phyloP scores from a whole-genome alignment of 2,888 invertebrate genomes.

The Drosophila gaucha region DNA sequence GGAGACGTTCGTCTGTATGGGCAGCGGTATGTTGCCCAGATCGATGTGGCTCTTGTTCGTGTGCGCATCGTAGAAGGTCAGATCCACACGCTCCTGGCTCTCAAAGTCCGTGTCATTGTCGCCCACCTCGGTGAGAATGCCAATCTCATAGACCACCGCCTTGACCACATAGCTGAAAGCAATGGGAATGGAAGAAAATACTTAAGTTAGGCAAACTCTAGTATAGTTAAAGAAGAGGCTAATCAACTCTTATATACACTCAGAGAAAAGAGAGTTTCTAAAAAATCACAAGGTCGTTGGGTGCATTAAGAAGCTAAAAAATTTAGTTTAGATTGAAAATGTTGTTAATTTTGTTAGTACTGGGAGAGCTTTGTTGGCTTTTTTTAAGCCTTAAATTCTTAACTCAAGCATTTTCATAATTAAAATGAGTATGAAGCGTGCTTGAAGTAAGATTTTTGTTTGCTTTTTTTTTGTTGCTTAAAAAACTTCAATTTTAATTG shows the following conservation, averaged over 20 bases:
- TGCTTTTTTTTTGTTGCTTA: too few relatives aligned
- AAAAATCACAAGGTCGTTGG: too few relatives aligned
- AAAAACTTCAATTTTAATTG: too few relatives aligned
- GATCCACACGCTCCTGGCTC: conserved; percentile 86
- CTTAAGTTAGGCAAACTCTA: neutral
- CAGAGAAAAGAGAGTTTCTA: neutral
- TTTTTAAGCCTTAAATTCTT: neutral
- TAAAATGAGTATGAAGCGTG: neutral
- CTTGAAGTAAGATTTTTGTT: neutral
- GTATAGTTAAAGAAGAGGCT: neutral
- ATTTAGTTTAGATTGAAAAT: too few relatives aligned
- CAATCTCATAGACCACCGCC: conserved; percentile 87
- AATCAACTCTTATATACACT: too few relatives aligned
- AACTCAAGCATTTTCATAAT: neutral
- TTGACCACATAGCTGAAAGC: conserved; percentile 86
- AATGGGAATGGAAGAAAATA: too few relatives aligned
- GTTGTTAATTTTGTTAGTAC: too few relatives aligned
- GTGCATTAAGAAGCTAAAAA: too few relatives aligned
- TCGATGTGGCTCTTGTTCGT: conserved; percentile 85
- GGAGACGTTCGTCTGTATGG: conserved; percentile 86
- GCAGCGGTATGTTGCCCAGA: conserved; percentile 86
- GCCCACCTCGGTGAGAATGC: conserved; percentile 86
- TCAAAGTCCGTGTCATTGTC: conserved; percentile 84
- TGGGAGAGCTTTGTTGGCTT: too few relatives aligned
- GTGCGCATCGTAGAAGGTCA: conserved; percentile 86